phyloP scores from a whole-genome alignment of 2,113 vertebrate species.

The Rhabdomys dilectus region DNA sequence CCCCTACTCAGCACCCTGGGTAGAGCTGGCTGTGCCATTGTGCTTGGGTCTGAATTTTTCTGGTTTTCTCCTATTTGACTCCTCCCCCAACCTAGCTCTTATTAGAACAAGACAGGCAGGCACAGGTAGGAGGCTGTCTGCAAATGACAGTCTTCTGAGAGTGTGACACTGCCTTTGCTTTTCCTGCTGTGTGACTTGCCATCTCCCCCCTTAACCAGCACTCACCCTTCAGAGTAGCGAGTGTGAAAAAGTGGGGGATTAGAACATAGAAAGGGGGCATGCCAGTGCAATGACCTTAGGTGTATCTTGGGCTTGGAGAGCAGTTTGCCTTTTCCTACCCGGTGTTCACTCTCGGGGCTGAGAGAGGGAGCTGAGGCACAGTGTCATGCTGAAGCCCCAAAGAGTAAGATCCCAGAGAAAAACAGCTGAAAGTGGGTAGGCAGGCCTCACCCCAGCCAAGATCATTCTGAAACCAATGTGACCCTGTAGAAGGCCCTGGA shows the following conservation, averaged over 20 bases:
- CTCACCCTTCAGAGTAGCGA: background rate
- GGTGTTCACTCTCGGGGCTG: background rate
- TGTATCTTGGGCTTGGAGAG: no score
- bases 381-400: background rate
- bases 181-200: background rate
- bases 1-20: no score
- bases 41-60: background rate
- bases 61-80: background rate
- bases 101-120: no score
- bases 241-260: no score
- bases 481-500: rapidly evolving
- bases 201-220: background rate
- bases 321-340: rapidly evolving
- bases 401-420: background rate
- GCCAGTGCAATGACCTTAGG: rapidly evolving
- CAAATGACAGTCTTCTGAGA: background rate
- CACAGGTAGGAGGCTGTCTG: background rate
- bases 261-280: background rate
- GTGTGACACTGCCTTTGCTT: background rate
- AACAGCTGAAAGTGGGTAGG: background rate
- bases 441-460: background rate
- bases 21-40: rapidly evolving
- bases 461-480: rapidly evolving
- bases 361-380: background rate
- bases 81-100: background rate